Conservation (phyloP, 2,888 invertebrate species). For the Hofmannophila pseudospretella region DNA sequence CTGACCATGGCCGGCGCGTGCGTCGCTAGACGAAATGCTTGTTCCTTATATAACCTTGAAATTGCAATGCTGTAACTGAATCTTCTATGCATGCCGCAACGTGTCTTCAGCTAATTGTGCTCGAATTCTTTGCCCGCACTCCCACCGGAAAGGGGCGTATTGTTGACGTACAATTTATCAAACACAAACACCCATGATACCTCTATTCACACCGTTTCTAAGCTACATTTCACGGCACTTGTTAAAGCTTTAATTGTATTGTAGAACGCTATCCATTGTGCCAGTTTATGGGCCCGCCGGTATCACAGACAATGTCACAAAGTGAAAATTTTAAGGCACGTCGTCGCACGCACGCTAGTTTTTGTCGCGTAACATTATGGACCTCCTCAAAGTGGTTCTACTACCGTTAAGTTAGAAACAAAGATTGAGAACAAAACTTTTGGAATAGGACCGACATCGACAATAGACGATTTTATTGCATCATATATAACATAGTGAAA, state of each 20-base stretch:
- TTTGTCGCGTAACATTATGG: conserved; percentile 45
- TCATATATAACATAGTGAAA: conserved; percentile 73
- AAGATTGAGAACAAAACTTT: conserved; percentile 31
- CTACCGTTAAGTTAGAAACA: conserved; percentile 71
- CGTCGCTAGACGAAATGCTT: no score
- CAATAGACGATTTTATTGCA: conserved; percentile 61
- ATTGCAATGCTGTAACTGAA: background rate
- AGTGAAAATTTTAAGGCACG: conserved; percentile 44
- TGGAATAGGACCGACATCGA: conserved; percentile 16
- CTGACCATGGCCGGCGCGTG: no score
- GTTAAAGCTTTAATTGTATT: conserved; percentile 52
- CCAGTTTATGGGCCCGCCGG: conserved; percentile 46
- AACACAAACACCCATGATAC: conserved; percentile 60
- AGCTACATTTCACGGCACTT: conserved; percentile 62
- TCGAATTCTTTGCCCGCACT: conserved; percentile 20
- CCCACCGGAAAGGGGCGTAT: conserved; percentile 55
- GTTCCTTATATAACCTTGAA: no score
- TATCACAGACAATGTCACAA: conserved; percentile 42
- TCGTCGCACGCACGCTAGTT: conserved; percentile 37
- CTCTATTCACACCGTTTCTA: conserved; percentile 52
- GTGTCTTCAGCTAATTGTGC: conserved; percentile 18
- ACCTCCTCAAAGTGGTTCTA: conserved; percentile 51
- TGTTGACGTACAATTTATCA: conserved; percentile 65
- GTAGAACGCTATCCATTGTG: conserved; percentile 44
- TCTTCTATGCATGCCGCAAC: conserved; percentile 22